Conservation (phyloP, 2,797 vertebrate genomes). For the Dryobates pubescens region DNA sequence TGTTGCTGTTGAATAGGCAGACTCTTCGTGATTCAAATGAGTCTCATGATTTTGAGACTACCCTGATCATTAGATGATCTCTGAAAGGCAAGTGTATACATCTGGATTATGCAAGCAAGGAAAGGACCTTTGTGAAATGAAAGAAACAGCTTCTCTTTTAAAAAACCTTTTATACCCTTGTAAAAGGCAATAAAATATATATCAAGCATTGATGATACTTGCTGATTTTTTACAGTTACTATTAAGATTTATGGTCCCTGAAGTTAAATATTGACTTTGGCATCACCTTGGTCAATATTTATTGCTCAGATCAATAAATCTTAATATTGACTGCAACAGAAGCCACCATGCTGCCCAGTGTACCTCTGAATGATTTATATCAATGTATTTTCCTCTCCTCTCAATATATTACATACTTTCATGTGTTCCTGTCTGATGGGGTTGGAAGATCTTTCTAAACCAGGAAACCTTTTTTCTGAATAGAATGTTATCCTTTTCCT, state of each 20-base stretch:
- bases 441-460: constrained; percentile 18
- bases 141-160: constrained; percentile 16
- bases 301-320: constrained; percentile 60
- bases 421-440: background rate
- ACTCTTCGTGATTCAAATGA: background rate
- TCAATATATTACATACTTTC: constrained; percentile 30
- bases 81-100: background rate
- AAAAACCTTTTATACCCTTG: constrained; percentile 36
- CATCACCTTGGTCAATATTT: constrained; percentile 65
- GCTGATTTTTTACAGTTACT: constrained; percentile 48
- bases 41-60: background rate
- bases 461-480: background rate
- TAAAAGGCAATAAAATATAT: constrained; percentile 55
- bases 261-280: constrained; percentile 68
- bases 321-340: constrained; percentile 48
- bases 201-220: constrained; percentile 46
- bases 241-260: constrained; percentile 63
- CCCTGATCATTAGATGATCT: background rate
- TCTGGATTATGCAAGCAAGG: constrained; percentile 16
- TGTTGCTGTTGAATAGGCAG: background rate
- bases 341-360: background rate
- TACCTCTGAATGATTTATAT: constrained; percentile 50
- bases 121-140: background rate
- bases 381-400: background rate
- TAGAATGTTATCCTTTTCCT: background rate